phyloP scores from a whole-genome alignment of 2,797 vertebrate genomes.

The Zalophus californianus region DNA sequence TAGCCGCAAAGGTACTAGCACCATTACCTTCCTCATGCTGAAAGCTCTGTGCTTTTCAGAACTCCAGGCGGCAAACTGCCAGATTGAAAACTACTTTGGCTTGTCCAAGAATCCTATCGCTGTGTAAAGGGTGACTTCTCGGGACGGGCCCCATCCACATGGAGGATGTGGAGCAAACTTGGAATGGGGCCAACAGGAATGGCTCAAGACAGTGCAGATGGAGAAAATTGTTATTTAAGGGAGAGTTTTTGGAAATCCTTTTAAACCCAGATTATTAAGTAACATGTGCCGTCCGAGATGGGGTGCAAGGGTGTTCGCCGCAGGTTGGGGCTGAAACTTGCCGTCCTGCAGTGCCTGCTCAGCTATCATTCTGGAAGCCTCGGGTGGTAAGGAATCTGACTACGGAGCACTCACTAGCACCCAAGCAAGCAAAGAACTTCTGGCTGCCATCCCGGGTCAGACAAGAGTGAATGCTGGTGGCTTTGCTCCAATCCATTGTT shows the following conservation, averaged over 20 bases:
- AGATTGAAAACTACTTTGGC: neutral
- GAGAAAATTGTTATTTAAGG: neutral
- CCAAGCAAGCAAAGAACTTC: neutral
- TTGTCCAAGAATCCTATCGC: neutral
- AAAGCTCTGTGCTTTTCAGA: neutral
- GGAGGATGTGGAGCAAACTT: neutral
- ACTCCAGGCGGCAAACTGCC: neutral
- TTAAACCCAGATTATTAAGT: neutral
- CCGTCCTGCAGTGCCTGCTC: neutral
- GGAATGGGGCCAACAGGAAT: neutral
- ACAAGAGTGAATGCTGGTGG: neutral
- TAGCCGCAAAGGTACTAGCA: neutral
- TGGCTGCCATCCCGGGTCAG: neutral
- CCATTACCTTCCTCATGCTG: neutral
- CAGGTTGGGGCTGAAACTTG: neutral
- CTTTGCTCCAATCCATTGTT: neutral
- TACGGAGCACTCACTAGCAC: neutral
- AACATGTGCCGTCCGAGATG: neutral
- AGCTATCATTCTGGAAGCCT: neutral
- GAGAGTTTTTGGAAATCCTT: neutral
- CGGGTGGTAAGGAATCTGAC: neutral
- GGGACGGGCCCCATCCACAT: neutral
- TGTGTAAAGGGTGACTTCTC: neutral
- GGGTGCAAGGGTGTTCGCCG: neutral
- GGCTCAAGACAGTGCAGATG: neutral